Evolutionary conservation across 2,888 invertebrate genomes (phyloP).

Genomic region (Trichogramma evanescens): DNA sequence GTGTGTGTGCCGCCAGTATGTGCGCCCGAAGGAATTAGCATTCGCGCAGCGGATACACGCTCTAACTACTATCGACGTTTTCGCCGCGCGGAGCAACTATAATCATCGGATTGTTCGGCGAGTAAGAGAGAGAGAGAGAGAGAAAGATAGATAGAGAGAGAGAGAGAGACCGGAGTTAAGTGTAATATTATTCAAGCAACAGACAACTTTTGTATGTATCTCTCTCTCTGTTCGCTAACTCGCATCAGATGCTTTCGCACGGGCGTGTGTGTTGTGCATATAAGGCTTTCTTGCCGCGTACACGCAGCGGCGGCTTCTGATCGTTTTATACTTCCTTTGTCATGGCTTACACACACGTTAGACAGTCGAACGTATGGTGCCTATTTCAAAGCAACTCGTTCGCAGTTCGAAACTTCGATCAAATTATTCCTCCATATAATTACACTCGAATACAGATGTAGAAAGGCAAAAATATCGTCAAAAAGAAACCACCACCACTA

Average conservation of each 20-base stretch:
- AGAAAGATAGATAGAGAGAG: conserved; percentile 24
- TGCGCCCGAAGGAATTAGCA: conserved; percentile 41
- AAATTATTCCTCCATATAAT: no score
- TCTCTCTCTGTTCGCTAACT: conserved; percentile 12
- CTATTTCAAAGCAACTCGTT: no score
- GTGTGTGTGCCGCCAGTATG: conserved; percentile 1
- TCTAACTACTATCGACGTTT: conserved; percentile 48
- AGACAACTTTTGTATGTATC: conserved; percentile 46
- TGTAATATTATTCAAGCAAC: conserved; percentile 46
- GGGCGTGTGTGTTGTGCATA: not conserved
- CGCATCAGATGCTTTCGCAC: conserved; percentile 15
- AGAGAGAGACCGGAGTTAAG: conserved; percentile 31
- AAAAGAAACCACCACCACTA: no score
- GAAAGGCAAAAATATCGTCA: no score
- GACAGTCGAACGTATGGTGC: no score
- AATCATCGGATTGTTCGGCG: conserved; percentile 41
- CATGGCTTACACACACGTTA: no score
- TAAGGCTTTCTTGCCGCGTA: not conserved
- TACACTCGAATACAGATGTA: no score
- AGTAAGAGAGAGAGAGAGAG: not conserved
- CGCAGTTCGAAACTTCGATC: no score
- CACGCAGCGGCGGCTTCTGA: not conserved
- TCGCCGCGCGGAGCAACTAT: conserved; percentile 37
- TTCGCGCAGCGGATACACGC: conserved; percentile 48
- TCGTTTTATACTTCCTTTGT: no score